Base-by-base conservation (phyloP, 37 sponge, comb jelly and placozoan genomes). In the Oscarella lobularis region DNA sequence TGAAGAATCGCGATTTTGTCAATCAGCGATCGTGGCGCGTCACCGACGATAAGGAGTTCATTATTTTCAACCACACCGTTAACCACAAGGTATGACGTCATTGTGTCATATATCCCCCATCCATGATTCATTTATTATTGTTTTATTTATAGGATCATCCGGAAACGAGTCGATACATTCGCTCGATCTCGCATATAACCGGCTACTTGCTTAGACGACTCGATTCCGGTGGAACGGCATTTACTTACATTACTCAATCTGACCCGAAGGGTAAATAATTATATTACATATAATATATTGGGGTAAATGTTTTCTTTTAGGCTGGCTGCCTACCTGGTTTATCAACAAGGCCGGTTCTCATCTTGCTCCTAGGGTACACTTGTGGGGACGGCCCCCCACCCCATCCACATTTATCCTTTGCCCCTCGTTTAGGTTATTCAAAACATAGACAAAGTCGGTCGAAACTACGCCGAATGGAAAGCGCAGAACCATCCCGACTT, bases 1-100 rank as follows among this genome's bases (percentile, higher is more conserved):
- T 89, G 65, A 82, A 76, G 60, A 89, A 89, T 76, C 76, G 90
- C 73, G 90, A 89, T 40, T 89, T 83, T 74, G 90, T 89, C 39
- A 83, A 85, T 78, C 83, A 85, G 60, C 70, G 90, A 55, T 82
- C 83, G 1, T 89, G 90, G 90, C 79, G 80, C 38, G 36, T 41
- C 31, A 85, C 33, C 41, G 67, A 35, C 0, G 79, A 76, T 1
- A n/a, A n/a, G n/a, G 72, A 86, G 55, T 86, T 73, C 75, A 67
- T 86, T 34, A 39, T 75, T 29, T 86, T 86, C 70, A 86, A 82
- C 48, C 87, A 86, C 38, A 77, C 87, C 2, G 77, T 86, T n/a
- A n/a, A 76, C 1, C 76, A 81, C 38, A 30, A 77, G 75, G 86
- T 86, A n/a, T n/a, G n/a, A n/a, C n/a, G n/a, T n/a, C n/a, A n/a